Evolutionary conservation across 1,140 invertebrate species (phyloP).

Genomic region (Mamestra configurata): DNA sequence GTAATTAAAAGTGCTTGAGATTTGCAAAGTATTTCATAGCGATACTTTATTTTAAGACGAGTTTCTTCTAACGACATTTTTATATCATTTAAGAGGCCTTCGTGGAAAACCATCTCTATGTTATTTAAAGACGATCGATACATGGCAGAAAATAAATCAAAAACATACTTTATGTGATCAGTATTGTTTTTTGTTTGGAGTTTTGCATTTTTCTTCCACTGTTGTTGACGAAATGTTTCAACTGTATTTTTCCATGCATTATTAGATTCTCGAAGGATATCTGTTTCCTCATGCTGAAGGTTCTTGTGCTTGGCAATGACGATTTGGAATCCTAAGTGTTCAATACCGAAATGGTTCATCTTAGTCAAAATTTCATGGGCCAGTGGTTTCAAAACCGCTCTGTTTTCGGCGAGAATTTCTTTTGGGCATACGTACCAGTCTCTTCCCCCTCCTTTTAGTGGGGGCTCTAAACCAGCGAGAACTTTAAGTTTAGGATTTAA

Average conservation of each 20-base stretch:
- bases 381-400: slow-evolving; percentile 71
- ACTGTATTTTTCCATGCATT: slow-evolving; percentile 70
- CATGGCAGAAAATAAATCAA: slow-evolving; percentile 69
- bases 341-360: slow-evolving; percentile 71
- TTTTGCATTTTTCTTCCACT: slow-evolving; percentile 64
- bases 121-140: slow-evolving; percentile 72
- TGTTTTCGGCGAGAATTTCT: slow-evolving; percentile 66
- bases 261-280: slow-evolving; percentile 67
- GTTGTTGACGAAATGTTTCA: slow-evolving; percentile 56
- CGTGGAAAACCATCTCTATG: slow-evolving; percentile 70
- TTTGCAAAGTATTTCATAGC: slow-evolving; percentile 66
- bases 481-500: too few relatives aligned
- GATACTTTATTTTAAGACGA: slow-evolving; percentile 63
- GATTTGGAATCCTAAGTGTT: slow-evolving; percentile 65
- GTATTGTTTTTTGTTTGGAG: slow-evolving; percentile 69
- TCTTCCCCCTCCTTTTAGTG: slow-evolving; percentile 74
- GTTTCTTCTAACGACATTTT: slow-evolving; percentile 62
- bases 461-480: slow-evolving; percentile 75
- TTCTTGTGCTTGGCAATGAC: slow-evolving; percentile 68
- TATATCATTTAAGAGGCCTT: slow-evolving; percentile 69
- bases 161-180: slow-evolving; percentile 67
- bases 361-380: slow-evolving; percentile 69
- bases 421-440: slow-evolving; percentile 77
- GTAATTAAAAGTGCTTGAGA: slow-evolving; percentile 73
- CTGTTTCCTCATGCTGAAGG: slow-evolving; percentile 61